phyloP scores from a whole-genome alignment of 2,888 invertebrate species.

The Enchytraeus crypticus region DNA sequence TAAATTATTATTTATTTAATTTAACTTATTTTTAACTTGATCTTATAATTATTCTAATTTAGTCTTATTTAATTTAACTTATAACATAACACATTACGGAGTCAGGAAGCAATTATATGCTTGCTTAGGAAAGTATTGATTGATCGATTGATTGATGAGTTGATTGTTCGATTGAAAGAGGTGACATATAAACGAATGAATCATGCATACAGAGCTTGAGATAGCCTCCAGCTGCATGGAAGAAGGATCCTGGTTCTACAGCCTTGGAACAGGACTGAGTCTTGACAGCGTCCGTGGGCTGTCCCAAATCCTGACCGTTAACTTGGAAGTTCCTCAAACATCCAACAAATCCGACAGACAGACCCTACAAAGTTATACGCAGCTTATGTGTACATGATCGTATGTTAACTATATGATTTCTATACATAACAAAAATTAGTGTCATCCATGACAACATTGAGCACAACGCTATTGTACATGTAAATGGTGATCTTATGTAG shows the following conservation, averaged over 20 bases:
- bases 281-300: constrained; percentile 50
- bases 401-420: too few relatives aligned
- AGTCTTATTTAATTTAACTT: not conserved
- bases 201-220: constrained; percentile 55
- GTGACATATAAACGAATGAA: not conserved
- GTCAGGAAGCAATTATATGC: too few relatives aligned
- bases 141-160: too few relatives aligned
- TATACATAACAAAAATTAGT: too few relatives aligned
- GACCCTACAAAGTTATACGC: constrained; percentile 1
- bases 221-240: constrained; percentile 65
- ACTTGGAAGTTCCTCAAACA: constrained; percentile 66
- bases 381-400: too few relatives aligned
- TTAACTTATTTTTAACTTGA: too few relatives aligned
- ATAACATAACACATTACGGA: not conserved
- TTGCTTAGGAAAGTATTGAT: too few relatives aligned
- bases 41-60: not conserved
- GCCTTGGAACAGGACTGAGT: constrained; percentile 63
- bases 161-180: not conserved
- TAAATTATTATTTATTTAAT: too few relatives aligned
- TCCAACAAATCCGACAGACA: constrained; percentile 13
- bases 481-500: too few relatives aligned
- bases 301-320: constrained; percentile 60
- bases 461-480: too few relatives aligned
- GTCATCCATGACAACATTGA: too few relatives aligned
- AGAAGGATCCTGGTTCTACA: constrained; percentile 74